A percentile compares a stretch with the other conserved stretches of the same genome.
phyloP scores from a whole-genome alignment of 1,140 invertebrate species.

The Rhopalosiphum padi region DNA sequence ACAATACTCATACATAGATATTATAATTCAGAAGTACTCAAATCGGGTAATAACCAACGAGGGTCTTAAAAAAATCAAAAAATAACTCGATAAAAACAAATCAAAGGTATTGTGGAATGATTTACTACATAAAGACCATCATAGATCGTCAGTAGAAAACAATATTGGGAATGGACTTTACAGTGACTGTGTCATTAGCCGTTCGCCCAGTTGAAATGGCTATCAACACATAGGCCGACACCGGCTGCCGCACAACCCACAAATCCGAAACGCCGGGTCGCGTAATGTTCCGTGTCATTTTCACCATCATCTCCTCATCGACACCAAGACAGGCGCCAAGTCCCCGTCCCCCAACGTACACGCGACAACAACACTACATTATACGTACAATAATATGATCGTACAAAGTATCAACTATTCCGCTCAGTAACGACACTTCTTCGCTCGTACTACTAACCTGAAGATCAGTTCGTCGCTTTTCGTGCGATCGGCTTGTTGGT shows the following conservation, averaged over 20 bases:
- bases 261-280: neutral
- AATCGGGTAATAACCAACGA: neutral
- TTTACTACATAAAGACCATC: neutral
- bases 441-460: neutral
- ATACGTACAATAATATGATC: neutral
- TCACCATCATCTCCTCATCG: neutral
- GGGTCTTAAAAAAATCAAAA: neutral
- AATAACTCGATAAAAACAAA: no score
- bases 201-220: no score
- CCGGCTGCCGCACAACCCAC: neutral
- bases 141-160: neutral
- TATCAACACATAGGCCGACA: neutral
- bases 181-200: neutral
- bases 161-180: neutral
- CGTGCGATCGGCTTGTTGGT: neutral
- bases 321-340: neutral
- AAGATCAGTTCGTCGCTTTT: slow-evolving; percentile 3
- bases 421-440: neutral
- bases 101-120: neutral
- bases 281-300: neutral
- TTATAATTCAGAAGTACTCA: neutral
- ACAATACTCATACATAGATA: neutral
- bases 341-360: neutral
- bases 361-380: neutral
- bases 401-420: neutral